Conservation (phyloP, 2,797 vertebrate genomes). For the Odontamblyopus lacepedii region DNA sequence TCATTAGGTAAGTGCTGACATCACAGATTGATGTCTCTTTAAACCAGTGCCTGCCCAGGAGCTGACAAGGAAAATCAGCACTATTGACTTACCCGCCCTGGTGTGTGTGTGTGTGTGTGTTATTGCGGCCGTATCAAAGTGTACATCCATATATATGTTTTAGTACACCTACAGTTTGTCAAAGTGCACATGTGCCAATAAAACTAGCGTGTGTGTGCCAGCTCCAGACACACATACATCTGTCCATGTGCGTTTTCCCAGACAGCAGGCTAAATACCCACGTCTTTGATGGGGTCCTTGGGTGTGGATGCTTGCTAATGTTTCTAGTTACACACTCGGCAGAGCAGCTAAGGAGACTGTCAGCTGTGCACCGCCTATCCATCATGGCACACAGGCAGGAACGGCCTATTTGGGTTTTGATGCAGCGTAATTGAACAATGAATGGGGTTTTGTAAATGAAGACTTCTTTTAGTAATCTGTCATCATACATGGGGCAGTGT, state of each 20-base stretch:
- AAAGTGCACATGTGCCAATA: conserved; percentile 41
- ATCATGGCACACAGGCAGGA: conserved; percentile 8
- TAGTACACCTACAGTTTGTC: conserved; percentile 35
- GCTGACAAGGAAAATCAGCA: conserved; percentile 91
- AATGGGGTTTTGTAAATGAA: background rate
- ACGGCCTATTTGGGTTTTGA: conserved; percentile 5
- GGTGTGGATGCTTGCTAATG: conserved; percentile 75
- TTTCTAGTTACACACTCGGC: conserved; percentile 81
- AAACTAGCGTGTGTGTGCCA: conserved; percentile 31
- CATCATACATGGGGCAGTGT: background rate
- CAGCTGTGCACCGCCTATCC: conserved; percentile 52
- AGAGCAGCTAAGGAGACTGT: conserved; percentile 75
- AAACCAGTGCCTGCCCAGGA: conserved; percentile 89
- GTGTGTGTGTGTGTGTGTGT: conserved; percentile 57
- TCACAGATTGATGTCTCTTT: conserved; percentile 99
- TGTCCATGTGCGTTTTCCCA: conserved; percentile 23
- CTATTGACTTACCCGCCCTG: conserved; percentile 87
- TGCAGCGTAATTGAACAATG: background rate
- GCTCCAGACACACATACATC: conserved; percentile 25
- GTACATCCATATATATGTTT: conserved; percentile 35
- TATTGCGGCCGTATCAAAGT: conserved; percentile 35
- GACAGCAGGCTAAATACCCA: conserved; percentile 46
- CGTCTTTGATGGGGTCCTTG: conserved; percentile 82
- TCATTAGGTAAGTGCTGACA: conserved; percentile 99
- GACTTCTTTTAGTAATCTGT: background rate